Conservation (phyloP, 2,113 vertebrate genomes). For the Notiomystis cincta region DNA sequence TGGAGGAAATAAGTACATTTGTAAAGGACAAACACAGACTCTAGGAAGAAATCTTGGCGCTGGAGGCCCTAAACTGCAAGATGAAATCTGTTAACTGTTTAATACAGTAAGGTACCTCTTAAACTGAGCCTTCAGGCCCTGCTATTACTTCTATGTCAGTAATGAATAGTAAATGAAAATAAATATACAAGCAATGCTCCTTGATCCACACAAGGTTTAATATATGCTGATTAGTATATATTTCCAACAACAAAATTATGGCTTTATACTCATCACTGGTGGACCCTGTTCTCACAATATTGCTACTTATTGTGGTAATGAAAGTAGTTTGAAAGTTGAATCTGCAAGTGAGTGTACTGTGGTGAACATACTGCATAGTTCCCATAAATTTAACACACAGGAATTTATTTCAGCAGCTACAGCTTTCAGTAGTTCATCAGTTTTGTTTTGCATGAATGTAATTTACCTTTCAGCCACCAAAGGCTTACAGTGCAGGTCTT, state of each 20-base stretch:
- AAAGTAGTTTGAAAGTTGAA: conserved; percentile 48
- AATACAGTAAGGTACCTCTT: neutral
- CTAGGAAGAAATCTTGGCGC: neutral
- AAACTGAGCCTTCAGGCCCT: neutral
- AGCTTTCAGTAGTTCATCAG: conserved; percentile 73
- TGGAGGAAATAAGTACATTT: neutral
- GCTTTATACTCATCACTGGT: neutral
- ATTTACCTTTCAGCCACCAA: conserved; percentile 71
- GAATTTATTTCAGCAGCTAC: conserved; percentile 67
- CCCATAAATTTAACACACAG: conserved; percentile 62
- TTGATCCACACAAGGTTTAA: conserved; percentile 13
- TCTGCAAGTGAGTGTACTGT: conserved; percentile 41
- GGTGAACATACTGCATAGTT: conserved; percentile 54
- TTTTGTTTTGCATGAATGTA: conserved; percentile 68
- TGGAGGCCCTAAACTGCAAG: neutral
- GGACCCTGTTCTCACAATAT: conserved; percentile 39
- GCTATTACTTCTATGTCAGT: neutral
- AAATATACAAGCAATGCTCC: neutral
- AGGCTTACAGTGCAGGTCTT: conserved; percentile 71
- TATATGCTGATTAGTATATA: neutral
- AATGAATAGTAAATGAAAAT: conserved; percentile 31
- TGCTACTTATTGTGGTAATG: conserved; percentile 36
- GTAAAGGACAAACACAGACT: neutral
- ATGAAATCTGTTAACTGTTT: neutral
- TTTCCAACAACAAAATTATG: conserved; percentile 57